phyloP scores from a whole-genome alignment of 2,797 vertebrate genomes.

The Nyctibius grandis region DNA sequence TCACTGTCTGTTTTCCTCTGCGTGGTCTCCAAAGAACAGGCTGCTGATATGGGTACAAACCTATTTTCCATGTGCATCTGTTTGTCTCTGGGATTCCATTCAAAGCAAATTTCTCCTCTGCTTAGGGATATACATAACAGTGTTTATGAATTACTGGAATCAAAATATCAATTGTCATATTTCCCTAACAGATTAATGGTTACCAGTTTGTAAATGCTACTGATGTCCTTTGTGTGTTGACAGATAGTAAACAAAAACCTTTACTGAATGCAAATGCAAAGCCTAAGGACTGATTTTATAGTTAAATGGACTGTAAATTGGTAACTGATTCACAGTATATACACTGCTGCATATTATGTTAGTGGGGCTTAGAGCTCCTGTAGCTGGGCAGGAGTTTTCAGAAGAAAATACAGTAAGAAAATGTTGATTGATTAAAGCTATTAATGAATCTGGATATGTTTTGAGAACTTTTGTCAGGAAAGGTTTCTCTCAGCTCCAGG shows the following conservation, averaged over 20 bases:
- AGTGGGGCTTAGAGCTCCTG: neutral
- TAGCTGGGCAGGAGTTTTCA: neutral
- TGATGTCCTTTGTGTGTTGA: neutral
- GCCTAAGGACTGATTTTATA: neutral
- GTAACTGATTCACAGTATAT: neutral
- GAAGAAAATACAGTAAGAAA: neutral
- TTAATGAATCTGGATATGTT: neutral
- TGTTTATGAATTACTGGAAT: neutral
- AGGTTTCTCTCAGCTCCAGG: neutral
- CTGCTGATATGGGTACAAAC: neutral
- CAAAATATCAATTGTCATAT: neutral
- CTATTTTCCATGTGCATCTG: neutral
- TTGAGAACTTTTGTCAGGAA: neutral
- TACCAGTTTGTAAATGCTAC: neutral
- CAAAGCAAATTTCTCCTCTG: neutral
- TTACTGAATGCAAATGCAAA: neutral
- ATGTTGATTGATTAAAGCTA: neutral
- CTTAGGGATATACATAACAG: neutral
- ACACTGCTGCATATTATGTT: neutral
- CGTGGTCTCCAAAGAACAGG: neutral
- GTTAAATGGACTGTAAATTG: neutral
- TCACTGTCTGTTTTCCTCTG: neutral
- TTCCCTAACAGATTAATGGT: neutral
- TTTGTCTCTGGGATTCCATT: neutral
- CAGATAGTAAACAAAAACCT: neutral